Conservation (phyloP, 2,797 vertebrate genomes). For the Hippopotamyrus pictus region DNA sequence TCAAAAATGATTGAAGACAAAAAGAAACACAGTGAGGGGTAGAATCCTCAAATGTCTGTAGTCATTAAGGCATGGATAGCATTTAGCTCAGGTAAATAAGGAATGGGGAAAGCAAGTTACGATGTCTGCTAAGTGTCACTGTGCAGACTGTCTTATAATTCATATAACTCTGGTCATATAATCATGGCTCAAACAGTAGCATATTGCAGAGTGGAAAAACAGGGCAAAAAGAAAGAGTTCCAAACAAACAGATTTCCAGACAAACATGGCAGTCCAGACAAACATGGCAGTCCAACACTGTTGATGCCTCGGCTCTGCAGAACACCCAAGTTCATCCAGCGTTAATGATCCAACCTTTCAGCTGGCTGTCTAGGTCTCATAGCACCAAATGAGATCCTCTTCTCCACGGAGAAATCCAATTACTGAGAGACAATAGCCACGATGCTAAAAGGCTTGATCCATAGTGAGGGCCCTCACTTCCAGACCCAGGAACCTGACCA, state of each 20-base stretch:
- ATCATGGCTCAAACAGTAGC: not conserved
- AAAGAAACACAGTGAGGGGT: not conserved
- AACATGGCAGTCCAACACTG: not conserved
- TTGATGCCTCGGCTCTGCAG: not conserved
- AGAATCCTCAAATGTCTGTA: not conserved
- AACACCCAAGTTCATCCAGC: conserved; percentile 42
- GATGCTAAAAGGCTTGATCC: conserved; percentile 35
- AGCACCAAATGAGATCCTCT: conserved; percentile 30
- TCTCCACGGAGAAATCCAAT: conserved; percentile 58
- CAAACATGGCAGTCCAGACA: not conserved
- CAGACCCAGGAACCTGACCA: not conserved
- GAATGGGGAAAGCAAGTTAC: not conserved
- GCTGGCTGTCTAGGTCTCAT: conserved; percentile 34
- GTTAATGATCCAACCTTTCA: conserved; percentile 51
- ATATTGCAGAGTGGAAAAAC: not conserved
- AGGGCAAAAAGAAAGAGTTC: not conserved
- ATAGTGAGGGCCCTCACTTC: conserved; percentile 4
- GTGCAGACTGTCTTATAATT: not conserved
- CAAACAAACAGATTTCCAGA: not conserved
- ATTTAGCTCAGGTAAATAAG: not conserved
- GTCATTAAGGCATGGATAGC: not conserved
- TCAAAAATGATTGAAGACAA: not conserved
- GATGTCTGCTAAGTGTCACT: not conserved
- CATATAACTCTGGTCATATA: not conserved
- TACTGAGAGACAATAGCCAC: conserved; percentile 54